Base-by-base conservation (phyloP, 2,888 invertebrate species). In the Bhutanitis thaidina region DNA sequence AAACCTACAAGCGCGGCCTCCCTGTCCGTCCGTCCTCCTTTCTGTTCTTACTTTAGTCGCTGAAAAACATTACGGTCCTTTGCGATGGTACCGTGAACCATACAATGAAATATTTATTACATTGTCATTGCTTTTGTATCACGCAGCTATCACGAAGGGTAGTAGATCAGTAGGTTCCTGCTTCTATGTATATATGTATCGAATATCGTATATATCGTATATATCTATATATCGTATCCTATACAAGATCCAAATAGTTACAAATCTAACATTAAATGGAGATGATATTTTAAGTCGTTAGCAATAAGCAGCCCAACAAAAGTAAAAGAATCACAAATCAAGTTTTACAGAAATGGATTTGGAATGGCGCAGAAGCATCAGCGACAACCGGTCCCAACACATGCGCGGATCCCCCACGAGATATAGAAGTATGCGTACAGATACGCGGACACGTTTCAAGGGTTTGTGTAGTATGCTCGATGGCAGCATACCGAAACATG, bases 351-450 rank as follows among this genome's bases (percentile, higher is more conserved):
- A 3, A 36, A 8, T 7, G 9, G 8, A 20, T n/a, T 3, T 1
- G 3, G 36, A 15, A 36, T 10, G 14, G 10, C 2, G 9, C 36
- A 8, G 36, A 36, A 36, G 15, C 15, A 27, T 36, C 25, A 54
- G 46, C 54, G 46, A 45, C 37, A 55, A 59, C 44, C 44, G 27
- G 40, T 15, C 36, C 1, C 3, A 12, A 32, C 32, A 12, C 12
- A 32, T 8, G 1, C 27, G 8, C 7, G 5, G 10, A 32, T n/a
- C 20, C 5, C n/a, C n/a, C n/a, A n/a, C n/a, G n/a, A n/a, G n/a
- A n/a, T n/a, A n/a, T n/a, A n/a, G n/a, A n/a, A n/a, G n/a, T n/a
- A n/a, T n/a, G n/a, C n/a, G n/a, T n/a, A n/a, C 9, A 9, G 1
- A 30, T 9, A 30, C 9, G 30, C 30, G 10, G 30, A 30, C 1